Conservation (phyloP, 2,797 vertebrate species). For the Semaprochilodus insignis region DNA sequence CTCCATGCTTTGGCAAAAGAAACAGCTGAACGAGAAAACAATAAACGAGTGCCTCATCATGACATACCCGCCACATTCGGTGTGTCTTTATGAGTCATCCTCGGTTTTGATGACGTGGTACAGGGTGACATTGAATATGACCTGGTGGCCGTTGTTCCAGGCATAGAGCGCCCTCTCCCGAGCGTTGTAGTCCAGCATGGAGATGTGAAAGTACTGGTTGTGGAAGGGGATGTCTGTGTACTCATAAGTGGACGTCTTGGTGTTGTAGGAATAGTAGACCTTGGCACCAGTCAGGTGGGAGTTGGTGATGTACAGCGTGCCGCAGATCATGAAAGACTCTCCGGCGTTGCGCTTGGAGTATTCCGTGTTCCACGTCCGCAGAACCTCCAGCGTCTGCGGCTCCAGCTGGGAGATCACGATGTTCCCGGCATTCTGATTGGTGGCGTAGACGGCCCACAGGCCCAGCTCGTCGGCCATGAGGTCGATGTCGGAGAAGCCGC, state of each 20-base stretch:
- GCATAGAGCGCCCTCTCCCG: constrained; percentile 94
- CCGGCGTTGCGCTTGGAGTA: background rate
- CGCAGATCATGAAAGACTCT: constrained; percentile 53
- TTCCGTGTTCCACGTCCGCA: constrained; percentile 91
- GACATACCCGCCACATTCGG: constrained; percentile 13
- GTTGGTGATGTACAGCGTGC: constrained; percentile 96
- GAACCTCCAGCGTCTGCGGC: constrained; percentile 90
- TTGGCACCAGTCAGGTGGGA: constrained; percentile 96
- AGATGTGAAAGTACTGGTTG: constrained; percentile 99
- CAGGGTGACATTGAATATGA: constrained; percentile 96
- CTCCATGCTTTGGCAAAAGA: constrained; percentile 77
- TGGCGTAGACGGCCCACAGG: constrained; percentile 96
- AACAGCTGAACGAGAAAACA: background rate
- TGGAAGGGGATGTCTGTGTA: constrained; percentile 98
- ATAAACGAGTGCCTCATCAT: background rate
- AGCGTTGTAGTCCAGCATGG: constrained; percentile 98
- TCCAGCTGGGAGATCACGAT: constrained; percentile 95
- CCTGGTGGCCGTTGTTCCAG: constrained; percentile 99
- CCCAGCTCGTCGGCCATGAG: constrained; percentile 98
- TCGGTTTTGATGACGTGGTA: constrained; percentile 98
- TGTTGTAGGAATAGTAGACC: constrained; percentile 96
- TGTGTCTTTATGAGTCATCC: constrained; percentile 85
- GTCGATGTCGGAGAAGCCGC: constrained; percentile 96
- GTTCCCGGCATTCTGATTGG: constrained; percentile 98
- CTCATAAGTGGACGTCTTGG: constrained; percentile 95